Conservation (phyloP, 1,140 invertebrate species). For the Drosophila fuyamai region DNA sequence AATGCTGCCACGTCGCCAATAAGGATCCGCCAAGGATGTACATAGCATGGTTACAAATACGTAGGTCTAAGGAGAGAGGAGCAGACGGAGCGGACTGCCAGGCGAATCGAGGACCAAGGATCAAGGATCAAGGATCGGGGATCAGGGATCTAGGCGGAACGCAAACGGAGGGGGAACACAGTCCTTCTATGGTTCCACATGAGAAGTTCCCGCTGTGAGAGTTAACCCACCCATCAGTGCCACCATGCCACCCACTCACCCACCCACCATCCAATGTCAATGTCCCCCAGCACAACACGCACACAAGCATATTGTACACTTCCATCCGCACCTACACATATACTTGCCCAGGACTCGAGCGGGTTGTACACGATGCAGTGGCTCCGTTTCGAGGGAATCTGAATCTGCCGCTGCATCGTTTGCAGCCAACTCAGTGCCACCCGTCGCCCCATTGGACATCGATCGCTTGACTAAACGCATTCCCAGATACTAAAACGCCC, state of each 20-base stretch:
- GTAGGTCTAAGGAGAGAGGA: neutral
- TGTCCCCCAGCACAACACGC: conserved; percentile 45
- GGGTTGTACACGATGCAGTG: neutral
- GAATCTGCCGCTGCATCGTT: neutral
- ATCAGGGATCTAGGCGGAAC: neutral
- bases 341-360: conserved; percentile 35
- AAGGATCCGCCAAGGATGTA: conserved; percentile 49
- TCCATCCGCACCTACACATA: conserved; percentile 22
- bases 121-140: conserved; percentile 6
- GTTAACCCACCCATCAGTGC: conserved; percentile 30
- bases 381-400: neutral
- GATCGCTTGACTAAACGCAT: conserved; percentile 17
- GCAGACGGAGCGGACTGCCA: neutral
- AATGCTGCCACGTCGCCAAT: conserved; percentile 67
- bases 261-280: conserved; percentile 23
- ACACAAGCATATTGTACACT: conserved; percentile 36
- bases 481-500: conserved; percentile 5
- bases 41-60: conserved; percentile 30
- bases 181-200: conserved; percentile 76
- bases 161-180: conserved; percentile 40
- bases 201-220: conserved; percentile 67
- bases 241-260: conserved; percentile 11
- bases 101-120: neutral
- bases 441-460: conserved; percentile 29
- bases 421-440: neutral